A percentile compares a stretch with the other conserved stretches of the same genome.
Conservation (phyloP, 2,113 vertebrate genomes). For the Cyrtonyx montezumae region DNA sequence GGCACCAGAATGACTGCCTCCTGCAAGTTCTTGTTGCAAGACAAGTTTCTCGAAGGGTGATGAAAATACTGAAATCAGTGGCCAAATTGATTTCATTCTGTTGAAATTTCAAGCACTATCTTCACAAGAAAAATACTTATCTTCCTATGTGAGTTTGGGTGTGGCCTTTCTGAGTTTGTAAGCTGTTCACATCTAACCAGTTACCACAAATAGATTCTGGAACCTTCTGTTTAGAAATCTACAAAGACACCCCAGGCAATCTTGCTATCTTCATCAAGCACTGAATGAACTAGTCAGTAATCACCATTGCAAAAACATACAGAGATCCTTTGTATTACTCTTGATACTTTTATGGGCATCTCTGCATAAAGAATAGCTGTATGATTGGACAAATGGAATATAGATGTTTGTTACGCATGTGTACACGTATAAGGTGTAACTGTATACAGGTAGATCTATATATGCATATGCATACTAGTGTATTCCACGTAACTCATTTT, state of each 20-base stretch:
- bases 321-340: slow-evolving; percentile 29
- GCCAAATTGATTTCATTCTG: fast-evolving
- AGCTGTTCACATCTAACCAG: slow-evolving; percentile 36
- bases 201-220: slow-evolving; percentile 52
- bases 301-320: neutral
- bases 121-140: neutral
- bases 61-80: neutral
- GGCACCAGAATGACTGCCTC: neutral
- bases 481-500: fast-evolving
- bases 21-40: neutral
- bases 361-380: neutral
- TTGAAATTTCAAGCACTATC: neutral
- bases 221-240: slow-evolving; percentile 41
- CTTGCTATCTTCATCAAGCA: neutral
- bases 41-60: neutral
- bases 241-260: neutral
- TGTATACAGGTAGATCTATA: neutral
- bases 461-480: fast-evolving
- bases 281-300: slow-evolving; percentile 5
- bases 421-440: no score
- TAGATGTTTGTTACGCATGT: neutral
- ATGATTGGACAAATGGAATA: neutral
- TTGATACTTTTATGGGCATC: neutral
- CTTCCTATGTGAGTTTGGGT: neutral
- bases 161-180: slow-evolving; percentile 7